These are phyloP conservation scores for Salticus scenicus DNA, from an alignment of 2,888 invertebrate genomes.

Conservation along the genomic window DNA sequence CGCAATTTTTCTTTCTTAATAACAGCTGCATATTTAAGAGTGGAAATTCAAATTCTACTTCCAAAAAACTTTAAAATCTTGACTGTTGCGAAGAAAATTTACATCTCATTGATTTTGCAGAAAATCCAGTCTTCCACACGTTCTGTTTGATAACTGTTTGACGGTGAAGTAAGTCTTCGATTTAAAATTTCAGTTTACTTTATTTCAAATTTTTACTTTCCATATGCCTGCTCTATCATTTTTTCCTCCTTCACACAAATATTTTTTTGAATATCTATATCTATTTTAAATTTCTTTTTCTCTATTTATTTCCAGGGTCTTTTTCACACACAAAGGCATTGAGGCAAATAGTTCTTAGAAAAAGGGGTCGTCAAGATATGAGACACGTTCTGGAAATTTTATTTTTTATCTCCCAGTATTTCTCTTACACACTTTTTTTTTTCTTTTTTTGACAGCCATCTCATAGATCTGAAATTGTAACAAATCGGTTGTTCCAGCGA, in stretches of 20 bases:
- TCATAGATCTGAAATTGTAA: conserved; percentile 34
- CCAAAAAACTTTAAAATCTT: conserved; percentile 45
- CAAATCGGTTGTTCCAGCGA: conserved; percentile 63
- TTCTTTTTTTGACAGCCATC: conserved; percentile 40
- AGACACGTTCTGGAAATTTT: conserved; percentile 53
- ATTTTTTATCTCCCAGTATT: no score
- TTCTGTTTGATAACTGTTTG: conserved; percentile 27
- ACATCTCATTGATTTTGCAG: conserved; percentile 63
- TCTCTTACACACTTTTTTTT: no score
- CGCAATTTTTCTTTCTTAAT: background rate
- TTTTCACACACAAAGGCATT: conserved; percentile 43
- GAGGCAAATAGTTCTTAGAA: conserved; percentile 46
- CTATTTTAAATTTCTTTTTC: conserved; percentile 30
- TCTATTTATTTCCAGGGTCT: conserved; percentile 52
- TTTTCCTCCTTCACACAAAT: conserved; percentile 38
- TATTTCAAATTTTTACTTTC: conserved; percentile 52
- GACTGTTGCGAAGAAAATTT: conserved; percentile 63
- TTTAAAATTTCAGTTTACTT: conserved; percentile 64
- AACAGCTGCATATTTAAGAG: conserved; percentile 40
- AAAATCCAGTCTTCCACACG: conserved; percentile 56
- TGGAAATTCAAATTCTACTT: conserved; percentile 61
- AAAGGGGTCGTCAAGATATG: conserved; percentile 51
- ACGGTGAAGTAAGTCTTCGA: conserved; percentile 45
- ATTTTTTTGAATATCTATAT: conserved; percentile 56
- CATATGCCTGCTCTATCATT: conserved; percentile 34